A percentile compares a stretch with the other conserved stretches of the same genome.
Evolutionary conservation across 1,140 invertebrate species (phyloP).

Genomic region (Calycopis cecrops): DNA sequence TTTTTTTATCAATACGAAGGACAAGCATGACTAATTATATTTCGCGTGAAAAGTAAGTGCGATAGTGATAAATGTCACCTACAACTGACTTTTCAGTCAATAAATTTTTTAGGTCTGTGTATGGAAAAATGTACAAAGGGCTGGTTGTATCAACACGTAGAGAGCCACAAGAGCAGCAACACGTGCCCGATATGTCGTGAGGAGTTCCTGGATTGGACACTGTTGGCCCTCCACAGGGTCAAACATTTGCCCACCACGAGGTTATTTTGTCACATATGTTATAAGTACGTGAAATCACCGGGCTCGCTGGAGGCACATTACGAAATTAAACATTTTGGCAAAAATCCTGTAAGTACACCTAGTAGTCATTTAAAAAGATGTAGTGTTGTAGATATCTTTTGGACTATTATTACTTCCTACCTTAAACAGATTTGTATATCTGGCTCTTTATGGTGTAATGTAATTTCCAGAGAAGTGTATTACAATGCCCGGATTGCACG

Average conservation of each 20-base stretch:
- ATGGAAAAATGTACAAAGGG: not conserved
- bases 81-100: too few species aligned
- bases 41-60: too few species aligned
- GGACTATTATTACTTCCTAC: too few species aligned
- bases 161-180: constrained; percentile 31
- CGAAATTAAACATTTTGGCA: not conserved
- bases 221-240: constrained; percentile 43
- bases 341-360: not conserved
- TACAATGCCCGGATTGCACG: constrained; percentile 19
- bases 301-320: constrained; percentile 45
- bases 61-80: too few species aligned
- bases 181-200: constrained; percentile 35
- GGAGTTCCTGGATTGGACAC: constrained; percentile 32
- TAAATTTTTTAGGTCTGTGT: constrained; percentile 51
- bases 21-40: too few species aligned
- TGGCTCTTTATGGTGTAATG: too few species aligned
- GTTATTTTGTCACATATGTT: constrained; percentile 44
- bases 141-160: constrained; percentile 26
- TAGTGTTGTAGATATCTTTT: too few species aligned
- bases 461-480: not conserved
- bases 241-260: constrained; percentile 33
- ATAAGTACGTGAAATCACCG: constrained; percentile 27
- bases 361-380: constrained; percentile 8
- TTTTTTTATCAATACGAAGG: too few species aligned
- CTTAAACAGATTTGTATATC: too few species aligned